Evolutionary conservation across 2,888 invertebrate species (phyloP).

Genomic region (Pristionchus entomophagus): DNA sequence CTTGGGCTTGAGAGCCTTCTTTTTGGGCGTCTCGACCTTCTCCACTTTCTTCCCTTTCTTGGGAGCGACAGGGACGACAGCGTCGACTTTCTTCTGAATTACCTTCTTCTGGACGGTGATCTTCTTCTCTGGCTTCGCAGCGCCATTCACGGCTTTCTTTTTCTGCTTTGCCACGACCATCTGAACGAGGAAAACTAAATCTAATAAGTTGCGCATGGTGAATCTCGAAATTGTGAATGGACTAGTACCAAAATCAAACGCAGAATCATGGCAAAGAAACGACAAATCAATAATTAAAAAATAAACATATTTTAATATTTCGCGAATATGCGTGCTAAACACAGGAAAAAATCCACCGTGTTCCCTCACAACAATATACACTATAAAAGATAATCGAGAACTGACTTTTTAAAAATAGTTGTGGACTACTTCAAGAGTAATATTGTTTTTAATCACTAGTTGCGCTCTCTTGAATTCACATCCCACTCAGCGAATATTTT

Average conservation of each 20-base stretch:
- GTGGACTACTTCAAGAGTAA: neutral
- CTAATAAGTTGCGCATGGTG: neutral
- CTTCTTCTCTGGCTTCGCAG: slow-evolving; percentile 34
- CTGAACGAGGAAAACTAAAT: neutral
- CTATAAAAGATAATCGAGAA: neutral
- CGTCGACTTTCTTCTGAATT: slow-evolving; percentile 35
- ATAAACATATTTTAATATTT: slow-evolving; percentile 30
- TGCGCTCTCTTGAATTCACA: too few relatives aligned
- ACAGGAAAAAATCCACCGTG: neutral
- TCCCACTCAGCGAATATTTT: too few relatives aligned
- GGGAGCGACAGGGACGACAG: neutral
- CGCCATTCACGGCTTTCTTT: slow-evolving; percentile 37
- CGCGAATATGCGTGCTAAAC: neutral
- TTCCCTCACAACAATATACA: neutral
- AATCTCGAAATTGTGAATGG: neutral
- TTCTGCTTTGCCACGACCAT: slow-evolving; percentile 47
- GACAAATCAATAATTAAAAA: neutral
- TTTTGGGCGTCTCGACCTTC: slow-evolving; percentile 44
- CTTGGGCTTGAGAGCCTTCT: slow-evolving; percentile 47
- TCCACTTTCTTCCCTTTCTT: slow-evolving; percentile 50
- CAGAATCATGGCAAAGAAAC: neutral
- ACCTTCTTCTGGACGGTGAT: slow-evolving; percentile 37
- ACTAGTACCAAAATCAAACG: neutral
- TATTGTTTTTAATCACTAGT: neutral
- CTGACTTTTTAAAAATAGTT: neutral